Percentiles rank a stretch among this genome's conserved stretches.
These are phyloP conservation scores for Daphoenositta chrysoptera DNA, from an alignment of 2,113 vertebrate genomes.

Conservation along the genomic window DNA sequence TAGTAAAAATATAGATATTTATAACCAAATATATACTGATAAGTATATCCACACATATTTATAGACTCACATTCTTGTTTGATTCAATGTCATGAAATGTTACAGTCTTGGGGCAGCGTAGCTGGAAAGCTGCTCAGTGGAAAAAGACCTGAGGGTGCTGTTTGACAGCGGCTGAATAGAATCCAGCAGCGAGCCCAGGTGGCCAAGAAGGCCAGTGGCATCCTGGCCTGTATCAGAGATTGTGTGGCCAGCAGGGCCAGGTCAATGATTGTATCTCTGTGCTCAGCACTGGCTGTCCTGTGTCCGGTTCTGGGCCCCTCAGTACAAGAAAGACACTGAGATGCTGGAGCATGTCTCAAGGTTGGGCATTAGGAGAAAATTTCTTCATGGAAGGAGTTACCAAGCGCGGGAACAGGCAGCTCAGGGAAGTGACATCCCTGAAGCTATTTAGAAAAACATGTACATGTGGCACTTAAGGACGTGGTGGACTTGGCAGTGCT, in stretches of 20 bases:
- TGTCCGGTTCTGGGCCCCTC: neutral
- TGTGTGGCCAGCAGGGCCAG: neutral
- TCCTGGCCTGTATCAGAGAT: neutral
- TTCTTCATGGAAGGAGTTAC: neutral
- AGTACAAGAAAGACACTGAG: neutral
- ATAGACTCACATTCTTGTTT: neutral
- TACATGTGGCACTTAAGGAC: neutral
- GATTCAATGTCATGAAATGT: neutral
- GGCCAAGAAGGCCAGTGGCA: neutral
- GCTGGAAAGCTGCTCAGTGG: neutral
- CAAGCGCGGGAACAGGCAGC: neutral
- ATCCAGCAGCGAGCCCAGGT: neutral
- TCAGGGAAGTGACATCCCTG: neutral
- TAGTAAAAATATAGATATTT: neutral
- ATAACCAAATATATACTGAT: neutral
- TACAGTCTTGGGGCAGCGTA: neutral
- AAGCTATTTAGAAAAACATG: neutral
- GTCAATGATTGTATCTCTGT: neutral
- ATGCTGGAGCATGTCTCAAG: neutral
- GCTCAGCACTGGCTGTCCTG: too few relatives aligned
- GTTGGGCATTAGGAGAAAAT: neutral
- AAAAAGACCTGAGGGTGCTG: neutral
- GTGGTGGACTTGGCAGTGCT: neutral
- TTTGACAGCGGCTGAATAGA: fast-evolving
- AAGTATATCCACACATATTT: neutral